Conservation (phyloP, 2,113 vertebrate genomes). For the Madoqua kirkii region DNA sequence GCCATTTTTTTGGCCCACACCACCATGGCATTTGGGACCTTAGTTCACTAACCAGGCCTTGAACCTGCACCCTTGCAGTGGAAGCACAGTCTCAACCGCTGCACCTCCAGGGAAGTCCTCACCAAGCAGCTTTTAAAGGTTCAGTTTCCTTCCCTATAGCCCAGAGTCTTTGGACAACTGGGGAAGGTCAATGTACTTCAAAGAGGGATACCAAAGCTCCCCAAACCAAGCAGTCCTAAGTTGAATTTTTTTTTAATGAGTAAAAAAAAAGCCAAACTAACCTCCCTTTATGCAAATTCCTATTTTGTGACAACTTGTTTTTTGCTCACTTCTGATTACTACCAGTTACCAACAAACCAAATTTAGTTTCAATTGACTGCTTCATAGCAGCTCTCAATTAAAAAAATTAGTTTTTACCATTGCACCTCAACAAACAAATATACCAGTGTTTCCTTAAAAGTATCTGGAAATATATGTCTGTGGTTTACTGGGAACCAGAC, state of each 20-base stretch:
- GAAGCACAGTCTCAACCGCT: not conserved
- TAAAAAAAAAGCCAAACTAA: not conserved
- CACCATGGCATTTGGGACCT: not conserved
- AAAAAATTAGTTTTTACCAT: not conserved
- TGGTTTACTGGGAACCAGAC: not conserved
- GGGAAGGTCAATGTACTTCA: not conserved
- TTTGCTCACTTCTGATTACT: not conserved
- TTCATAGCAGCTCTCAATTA: not conserved
- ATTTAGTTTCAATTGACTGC: not conserved
- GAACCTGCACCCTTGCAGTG: not conserved
- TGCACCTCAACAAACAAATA: not conserved
- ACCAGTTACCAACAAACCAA: not conserved
- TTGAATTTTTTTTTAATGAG: not conserved
- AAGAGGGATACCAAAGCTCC: not conserved
- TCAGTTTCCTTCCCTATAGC: not conserved
- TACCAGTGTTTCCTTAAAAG: not conserved
- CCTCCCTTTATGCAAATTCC: not conserved
- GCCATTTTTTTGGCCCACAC: not conserved
- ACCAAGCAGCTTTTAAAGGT: not conserved
- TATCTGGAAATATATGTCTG: not conserved
- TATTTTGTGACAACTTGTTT: not conserved
- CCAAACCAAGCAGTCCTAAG: not conserved
- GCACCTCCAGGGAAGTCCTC: not conserved
- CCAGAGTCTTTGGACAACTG: not conserved
- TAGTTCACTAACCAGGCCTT: not conserved